Evolutionary conservation across 2,888 invertebrate genomes (phyloP).

Genomic region (Elaeidobius kamerunicus): DNA sequence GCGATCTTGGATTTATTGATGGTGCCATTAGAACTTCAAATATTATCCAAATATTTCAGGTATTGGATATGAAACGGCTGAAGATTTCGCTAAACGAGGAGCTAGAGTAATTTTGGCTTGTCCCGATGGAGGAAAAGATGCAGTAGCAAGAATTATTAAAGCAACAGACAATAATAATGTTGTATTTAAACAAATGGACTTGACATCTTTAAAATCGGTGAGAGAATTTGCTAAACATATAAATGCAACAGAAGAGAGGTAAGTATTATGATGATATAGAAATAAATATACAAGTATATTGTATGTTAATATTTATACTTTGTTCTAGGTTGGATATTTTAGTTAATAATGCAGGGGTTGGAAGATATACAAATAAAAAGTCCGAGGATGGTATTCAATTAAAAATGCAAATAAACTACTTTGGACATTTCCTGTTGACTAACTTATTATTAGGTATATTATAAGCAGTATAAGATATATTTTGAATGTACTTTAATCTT

Average conservation of each 20-base stretch:
- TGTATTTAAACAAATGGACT: conserved; percentile 51
- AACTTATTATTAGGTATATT: conserved; percentile 1
- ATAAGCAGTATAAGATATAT: too few relatives aligned
- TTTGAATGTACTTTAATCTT: neutral
- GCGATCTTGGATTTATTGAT: too few relatives aligned
- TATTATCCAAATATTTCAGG: conserved; percentile 44
- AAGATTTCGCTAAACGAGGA: conserved; percentile 51
- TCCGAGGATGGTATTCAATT: neutral
- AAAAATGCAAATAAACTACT: neutral
- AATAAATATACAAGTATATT: too few relatives aligned
- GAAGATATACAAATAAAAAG: neutral
- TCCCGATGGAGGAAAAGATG: conserved; percentile 35
- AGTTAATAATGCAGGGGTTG: neutral
- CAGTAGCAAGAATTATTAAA: conserved; percentile 40
- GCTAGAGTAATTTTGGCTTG: conserved; percentile 56
- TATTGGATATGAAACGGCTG: conserved; percentile 49
- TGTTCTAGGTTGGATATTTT: neutral
- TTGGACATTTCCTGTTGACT: neutral
- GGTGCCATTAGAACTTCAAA: too few relatives aligned
- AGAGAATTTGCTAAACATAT: conserved; percentile 61
- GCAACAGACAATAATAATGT: conserved; percentile 45
- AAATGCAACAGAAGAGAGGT: conserved; percentile 51
- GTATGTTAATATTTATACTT: too few relatives aligned
- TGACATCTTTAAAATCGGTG: conserved; percentile 55
- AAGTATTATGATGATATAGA: conserved; percentile 64